Evolutionary conservation across 2,797 vertebrate genomes (phyloP), one percentile per base, ranked within the genome.

Genomic region (Neostethus bicornis): DNA sequence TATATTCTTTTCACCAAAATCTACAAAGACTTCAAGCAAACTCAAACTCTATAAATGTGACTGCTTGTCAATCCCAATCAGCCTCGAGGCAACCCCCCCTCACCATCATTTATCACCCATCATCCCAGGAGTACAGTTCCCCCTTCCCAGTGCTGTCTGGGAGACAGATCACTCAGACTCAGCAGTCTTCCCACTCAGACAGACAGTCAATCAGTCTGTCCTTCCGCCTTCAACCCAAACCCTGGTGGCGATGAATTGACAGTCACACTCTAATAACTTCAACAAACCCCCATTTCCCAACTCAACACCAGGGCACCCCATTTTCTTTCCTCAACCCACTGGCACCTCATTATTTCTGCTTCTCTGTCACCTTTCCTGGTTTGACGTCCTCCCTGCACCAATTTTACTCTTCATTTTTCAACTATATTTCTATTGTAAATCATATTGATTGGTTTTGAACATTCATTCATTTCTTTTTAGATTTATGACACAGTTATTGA

Each of bases 41-140:
- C 45, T 32, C 16, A 28, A 53, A 53, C 56, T 49, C 37, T 68
- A 66, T 42, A 56, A 61, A 52, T 32, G 21, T 24, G 57, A 47
- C 65, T 24, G n/a, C 19, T 64, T 75, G 75, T 80, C 85, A 86
- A 69, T 78, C 80, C 74, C 57, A 16, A 55, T 77, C 80, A 61
- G 56, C 70, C 85, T 75, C 8, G 37, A 74, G 73, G 83, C 66
- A n/a, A 73, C 75, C 55, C 43, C 65, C 32, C 34, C 32, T 17
- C 63, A 42, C 35, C 64, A 35, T 73, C 77, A 75, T 83, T 89
- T 80, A 90, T 85, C 78, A 80, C 76, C 76, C 79, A 80, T 77
- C 71, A 80, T 85, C 83, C 83, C 81, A 20, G 46, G 78, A 61
- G 85, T 77, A 44, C 73, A 59, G 66, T 70, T 25, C 39, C 74